Base-by-base conservation (phyloP, 2,113 vertebrate species). In the Cyprinodon variegatus region DNA sequence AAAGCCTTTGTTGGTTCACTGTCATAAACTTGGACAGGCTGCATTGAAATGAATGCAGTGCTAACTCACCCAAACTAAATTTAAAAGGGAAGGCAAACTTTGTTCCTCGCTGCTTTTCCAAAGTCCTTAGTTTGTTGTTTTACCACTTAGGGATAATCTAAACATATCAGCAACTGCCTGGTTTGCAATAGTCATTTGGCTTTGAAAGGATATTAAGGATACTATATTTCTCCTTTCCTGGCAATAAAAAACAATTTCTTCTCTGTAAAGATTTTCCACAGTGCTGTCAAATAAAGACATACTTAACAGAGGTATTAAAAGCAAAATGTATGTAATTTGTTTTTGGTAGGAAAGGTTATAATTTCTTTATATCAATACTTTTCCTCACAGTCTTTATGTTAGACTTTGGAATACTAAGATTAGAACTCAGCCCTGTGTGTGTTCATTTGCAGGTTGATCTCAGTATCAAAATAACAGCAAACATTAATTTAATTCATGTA, bases 321-420 rank as follows among this genome's bases (percentile, higher is more conserved):
- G 76, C 65, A 61, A 83, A 83, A 62, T 78, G 63, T 74, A 62
- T 74, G 76, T 70, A 61, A 83, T 82, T 65, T 78, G 63, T 69
- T 74, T 72, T 13, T 40, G 53, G 76, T 29, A 83, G 71, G 45
- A 60, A 72, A 78, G 73, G 81, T 87, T 65, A 71, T 68, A 72
- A 75, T 68, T 57, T 67, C n/a, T 74, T 73, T 45, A 12, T 57
- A 17, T 53, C 78, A 46, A 65, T 59, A 72, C 22, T 8, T 59
- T 76, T 69, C 10, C 20, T 41, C 50, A 14, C 2, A 74, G 83
- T 74, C 85, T 83, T 74, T 66, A 57, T 57, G 6, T n/a, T 20
- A 57, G 5, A n/a, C 17, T 57, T 57, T 57, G 50, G 17, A n/a
- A 57, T 57, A 57, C 14, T 7, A 57, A 57, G 17, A 15, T n/a